Percentiles rank a stretch among this genome's conserved stretches.
Conservation (phyloP, 2,888 invertebrate species). For the Orchesella flavescens region DNA sequence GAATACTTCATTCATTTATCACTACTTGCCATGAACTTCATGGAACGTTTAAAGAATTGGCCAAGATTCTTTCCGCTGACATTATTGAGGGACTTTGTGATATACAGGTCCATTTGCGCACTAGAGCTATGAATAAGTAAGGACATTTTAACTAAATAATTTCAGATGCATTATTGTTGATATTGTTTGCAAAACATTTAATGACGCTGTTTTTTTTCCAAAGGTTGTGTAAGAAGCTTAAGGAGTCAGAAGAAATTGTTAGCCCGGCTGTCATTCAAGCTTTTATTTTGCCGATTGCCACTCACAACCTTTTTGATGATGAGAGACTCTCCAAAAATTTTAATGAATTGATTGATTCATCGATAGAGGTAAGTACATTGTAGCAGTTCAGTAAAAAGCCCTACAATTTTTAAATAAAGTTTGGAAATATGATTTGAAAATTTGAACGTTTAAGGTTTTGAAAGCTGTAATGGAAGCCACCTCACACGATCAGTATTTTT, state of each 20-base stretch:
- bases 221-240: conserved; percentile 57
- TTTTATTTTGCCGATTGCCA: conserved; percentile 62
- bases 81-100: conserved; percentile 60
- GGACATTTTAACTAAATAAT: background rate
- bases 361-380: conserved; percentile 57
- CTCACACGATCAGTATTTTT: conserved; percentile 65
- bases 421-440: background rate
- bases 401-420: background rate
- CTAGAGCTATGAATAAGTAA: conserved; percentile 66
- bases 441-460: conserved; percentile 45
- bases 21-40: conserved; percentile 43
- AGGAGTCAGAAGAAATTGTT: conserved; percentile 20
- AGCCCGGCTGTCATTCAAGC: conserved; percentile 61
- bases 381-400: background rate
- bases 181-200: too few relatives aligned
- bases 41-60: conserved; percentile 64
- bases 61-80: conserved; percentile 49
- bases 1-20: conserved; percentile 56
- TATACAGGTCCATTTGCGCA: conserved; percentile 65
- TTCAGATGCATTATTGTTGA: background rate
- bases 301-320: conserved; percentile 63
- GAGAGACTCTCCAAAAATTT: conserved; percentile 55
- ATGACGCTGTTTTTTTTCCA: too few relatives aligned
- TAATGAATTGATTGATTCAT: conserved; percentile 67
- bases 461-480: conserved; percentile 47